Conservation (phyloP, 2,797 vertebrate genomes). For the Petrocephalus schoutedeni region DNA sequence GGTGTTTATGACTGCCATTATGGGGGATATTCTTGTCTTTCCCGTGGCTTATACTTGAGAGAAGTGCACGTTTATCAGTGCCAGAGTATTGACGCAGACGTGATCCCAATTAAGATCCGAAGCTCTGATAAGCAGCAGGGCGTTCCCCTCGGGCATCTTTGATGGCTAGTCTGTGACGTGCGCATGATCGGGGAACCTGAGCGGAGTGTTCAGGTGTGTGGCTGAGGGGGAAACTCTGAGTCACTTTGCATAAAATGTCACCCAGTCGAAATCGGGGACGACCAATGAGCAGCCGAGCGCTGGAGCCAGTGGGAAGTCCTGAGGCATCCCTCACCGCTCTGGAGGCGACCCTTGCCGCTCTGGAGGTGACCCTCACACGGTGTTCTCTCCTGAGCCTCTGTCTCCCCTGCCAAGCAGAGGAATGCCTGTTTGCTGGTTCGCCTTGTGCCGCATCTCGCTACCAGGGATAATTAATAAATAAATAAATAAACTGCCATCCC, state of each 20-base stretch:
- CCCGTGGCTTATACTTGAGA: not conserved
- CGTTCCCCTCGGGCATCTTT: not conserved
- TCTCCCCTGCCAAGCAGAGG: not conserved
- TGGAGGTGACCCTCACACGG: not conserved
- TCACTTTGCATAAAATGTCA: not conserved
- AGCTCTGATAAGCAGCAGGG: not conserved
- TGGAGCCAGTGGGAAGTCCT: not conserved
- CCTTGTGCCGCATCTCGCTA: not conserved
- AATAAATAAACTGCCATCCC: not conserved
- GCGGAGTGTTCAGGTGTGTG: not conserved
- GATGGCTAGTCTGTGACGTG: not conserved
- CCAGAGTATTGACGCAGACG: not conserved
- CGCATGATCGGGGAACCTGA: not conserved
- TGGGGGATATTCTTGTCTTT: not conserved
- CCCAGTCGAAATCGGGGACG: not conserved
- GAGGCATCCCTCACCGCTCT: not conserved
- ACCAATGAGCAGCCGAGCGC: not conserved
- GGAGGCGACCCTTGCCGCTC: not conserved
- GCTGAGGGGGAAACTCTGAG: not conserved
- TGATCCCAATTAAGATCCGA: not conserved
- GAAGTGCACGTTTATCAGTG: not conserved
- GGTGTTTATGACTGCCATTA: not conserved
- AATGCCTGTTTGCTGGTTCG: slow-evolving; percentile 28
- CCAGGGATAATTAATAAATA: not conserved
- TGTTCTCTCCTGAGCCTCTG: not conserved